Conservation (phyloP, 2,888 invertebrate species). For the Sarcophaga carnaria region DNA sequence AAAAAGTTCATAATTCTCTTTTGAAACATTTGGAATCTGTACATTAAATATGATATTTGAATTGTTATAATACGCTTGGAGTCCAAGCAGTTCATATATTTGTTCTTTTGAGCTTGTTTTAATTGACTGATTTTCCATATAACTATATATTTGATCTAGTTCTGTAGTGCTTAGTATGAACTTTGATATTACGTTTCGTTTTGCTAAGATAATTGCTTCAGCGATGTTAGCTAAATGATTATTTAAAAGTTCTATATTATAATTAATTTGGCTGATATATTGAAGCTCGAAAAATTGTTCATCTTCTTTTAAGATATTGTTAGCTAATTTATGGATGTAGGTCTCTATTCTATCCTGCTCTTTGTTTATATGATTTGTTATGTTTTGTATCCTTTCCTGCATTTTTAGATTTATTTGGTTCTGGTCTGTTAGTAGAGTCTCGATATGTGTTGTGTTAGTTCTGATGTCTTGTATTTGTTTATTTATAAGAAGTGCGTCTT, state of each 20-base stretch:
- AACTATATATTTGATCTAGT: constrained; percentile 38
- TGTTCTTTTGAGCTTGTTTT: constrained; percentile 47
- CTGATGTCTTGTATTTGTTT: constrained; percentile 27
- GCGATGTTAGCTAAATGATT: no score
- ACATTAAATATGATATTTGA: constrained; percentile 64
- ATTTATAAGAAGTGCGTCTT: constrained; percentile 4
- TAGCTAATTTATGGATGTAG: constrained; percentile 18
- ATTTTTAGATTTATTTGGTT: not conserved
- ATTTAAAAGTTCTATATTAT: no score
- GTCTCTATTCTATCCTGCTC: constrained; percentile 2
- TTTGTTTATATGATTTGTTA: constrained; percentile 28
- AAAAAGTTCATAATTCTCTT: constrained; percentile 47
- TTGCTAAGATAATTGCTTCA: constrained; percentile 59
- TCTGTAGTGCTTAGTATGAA: constrained; percentile 56
- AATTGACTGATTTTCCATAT: no score
- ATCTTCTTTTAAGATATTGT: no score
- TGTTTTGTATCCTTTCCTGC: not conserved
- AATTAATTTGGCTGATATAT: no score
- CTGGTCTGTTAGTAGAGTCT: constrained; percentile 15
- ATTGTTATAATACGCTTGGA: constrained; percentile 59
- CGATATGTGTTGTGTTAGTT: constrained; percentile 11
- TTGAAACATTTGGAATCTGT: constrained; percentile 52
- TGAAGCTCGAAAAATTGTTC: no score
- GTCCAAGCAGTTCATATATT: constrained; percentile 47
- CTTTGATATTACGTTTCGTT: constrained; percentile 65